These are phyloP conservation scores for Glyptemys insculpta DNA, from an alignment of 2,797 vertebrate genomes.

Conservation along the genomic window DNA sequence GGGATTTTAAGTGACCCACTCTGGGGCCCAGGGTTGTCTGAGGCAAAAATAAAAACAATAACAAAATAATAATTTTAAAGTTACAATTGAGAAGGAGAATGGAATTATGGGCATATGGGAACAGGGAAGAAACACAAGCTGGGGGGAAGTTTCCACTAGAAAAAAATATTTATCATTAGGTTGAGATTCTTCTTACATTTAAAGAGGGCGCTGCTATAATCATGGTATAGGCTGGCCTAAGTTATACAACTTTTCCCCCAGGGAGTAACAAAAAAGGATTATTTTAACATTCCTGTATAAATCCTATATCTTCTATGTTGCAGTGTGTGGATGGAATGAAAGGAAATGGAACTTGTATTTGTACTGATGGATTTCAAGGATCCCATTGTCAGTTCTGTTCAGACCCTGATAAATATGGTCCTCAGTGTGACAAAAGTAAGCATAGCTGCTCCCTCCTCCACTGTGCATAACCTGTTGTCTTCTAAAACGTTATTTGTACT, in stretches of 20 bases:
- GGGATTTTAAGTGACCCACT: neutral
- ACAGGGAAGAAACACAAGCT: neutral
- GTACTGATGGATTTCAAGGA: conserved; percentile 86
- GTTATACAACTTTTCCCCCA: neutral
- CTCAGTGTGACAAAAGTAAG: conserved; percentile 88
- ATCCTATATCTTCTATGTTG: neutral
- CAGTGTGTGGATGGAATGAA: conserved; percentile 89
- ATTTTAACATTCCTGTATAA: neutral
- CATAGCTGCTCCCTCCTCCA: neutral
- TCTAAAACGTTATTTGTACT: neutral
- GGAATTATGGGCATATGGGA: neutral
- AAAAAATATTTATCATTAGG: neutral
- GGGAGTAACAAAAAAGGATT: neutral
- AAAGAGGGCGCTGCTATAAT: neutral
- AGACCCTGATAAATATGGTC: conserved; percentile 84
- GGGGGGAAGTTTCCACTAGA: neutral
- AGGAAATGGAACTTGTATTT: conserved; percentile 90
- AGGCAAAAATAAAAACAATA: neutral
- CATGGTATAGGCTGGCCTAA: accelerated
- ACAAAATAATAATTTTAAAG: neutral
- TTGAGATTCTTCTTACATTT: neutral
- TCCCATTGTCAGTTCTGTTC: conserved; percentile 91
- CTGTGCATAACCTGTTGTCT: accelerated
- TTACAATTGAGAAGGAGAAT: neutral
- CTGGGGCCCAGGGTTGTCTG: neutral